Evolutionary conservation across 1,140 invertebrate genomes (phyloP), one percentile per base, ranked within the genome.

Genomic region (Psix sp.): DNA sequence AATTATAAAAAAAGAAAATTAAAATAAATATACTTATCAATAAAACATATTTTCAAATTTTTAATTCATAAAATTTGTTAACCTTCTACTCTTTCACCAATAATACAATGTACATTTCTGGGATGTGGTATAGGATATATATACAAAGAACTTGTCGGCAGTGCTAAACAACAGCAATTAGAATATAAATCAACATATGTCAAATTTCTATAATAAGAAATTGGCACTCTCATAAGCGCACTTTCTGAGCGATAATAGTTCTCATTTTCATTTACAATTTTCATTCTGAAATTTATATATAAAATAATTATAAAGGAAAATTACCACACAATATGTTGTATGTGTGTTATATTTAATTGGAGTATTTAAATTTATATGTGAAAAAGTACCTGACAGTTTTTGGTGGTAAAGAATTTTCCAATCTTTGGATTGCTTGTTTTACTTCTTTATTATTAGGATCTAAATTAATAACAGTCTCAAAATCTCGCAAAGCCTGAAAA

Each of bases 401-500:
- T 43, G 5, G 39, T 42, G 10, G 59, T 60, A 56, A 42, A 5
- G 54, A 54, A 54, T 72, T 49, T 24, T 72, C 77, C 20, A 86
- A 49, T 42, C 71, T 80, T 15, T 76, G 77, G 0, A 84, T 54
- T 0, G 67, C 68, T 1, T 26, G 13, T 36, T 76, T 79, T 1
- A 82, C 83, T 1, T 39, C 26, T 38, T 71, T 59, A 39, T 86
- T 83, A 0, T 43, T 73, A 0, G 82, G 77, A 15, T 84, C 82
- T 9, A 84, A 24, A 71, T 48, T 73, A 15, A 84, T 51, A 40
- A 71, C 77, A 11, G 60, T 24, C 48, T 82, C 76, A 21, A 82
- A 86, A 60, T 86, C 83, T 4, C 7, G 35, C 31, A 82, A 62
- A 15, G 83, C 82, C 83, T 84, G 11, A n/a, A 39, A 60, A 39